Base-by-base conservation (phyloP, 2,888 invertebrate genomes). In the Agrochola lota region DNA sequence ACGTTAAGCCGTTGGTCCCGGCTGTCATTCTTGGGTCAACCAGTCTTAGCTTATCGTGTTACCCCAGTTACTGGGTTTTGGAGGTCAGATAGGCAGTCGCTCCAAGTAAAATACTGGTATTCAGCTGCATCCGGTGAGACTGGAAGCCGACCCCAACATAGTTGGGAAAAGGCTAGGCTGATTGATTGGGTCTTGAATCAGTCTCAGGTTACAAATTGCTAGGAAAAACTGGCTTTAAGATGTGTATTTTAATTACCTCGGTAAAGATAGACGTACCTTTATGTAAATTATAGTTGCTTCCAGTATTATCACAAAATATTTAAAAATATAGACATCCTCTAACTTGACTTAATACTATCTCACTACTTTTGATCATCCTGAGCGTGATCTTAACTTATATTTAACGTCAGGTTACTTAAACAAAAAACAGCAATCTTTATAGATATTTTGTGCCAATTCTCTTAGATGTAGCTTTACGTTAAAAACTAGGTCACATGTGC, bases 161-260 rank as follows among this genome's bases (percentile, higher is more conserved):
- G n/a, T n/a, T n/a, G n/a, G n/a, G n/a, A n/a, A n/a, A n/a, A n/a
- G n/a, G n/a, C n/a, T n/a, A n/a, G n/a, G n/a, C n/a, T n/a, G n/a
- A n/a, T n/a, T n/a, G n/a, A n/a, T n/a, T n/a, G n/a, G n/a, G n/a
- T n/a, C n/a, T n/a, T n/a, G n/a, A n/a, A n/a, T n/a, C n/a, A n/a
- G n/a, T 74, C 59, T 76, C 59, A 26, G 64, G 9, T 46, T 60
- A 60, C 35, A 63, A 52, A 66, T 81, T 67, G 55, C 49, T 55
- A 23, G 20, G 43, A 52, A 49, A 62, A 62, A 70, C 46, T 68
- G 23, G 26, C 11, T 74, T 60, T 62, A 26, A 60, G 43, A 60
- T 76, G 15, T 8, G 57, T 63, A 8, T 68, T 83, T 77, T 83
- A 83, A 77, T 83, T 62, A 46, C n/a, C 15, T 82, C n/a, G 17